Percentiles rank a stretch among this genome's conserved stretches.
Conservation (phyloP, 2,888 invertebrate species). For the Sussaba pulchella region DNA sequence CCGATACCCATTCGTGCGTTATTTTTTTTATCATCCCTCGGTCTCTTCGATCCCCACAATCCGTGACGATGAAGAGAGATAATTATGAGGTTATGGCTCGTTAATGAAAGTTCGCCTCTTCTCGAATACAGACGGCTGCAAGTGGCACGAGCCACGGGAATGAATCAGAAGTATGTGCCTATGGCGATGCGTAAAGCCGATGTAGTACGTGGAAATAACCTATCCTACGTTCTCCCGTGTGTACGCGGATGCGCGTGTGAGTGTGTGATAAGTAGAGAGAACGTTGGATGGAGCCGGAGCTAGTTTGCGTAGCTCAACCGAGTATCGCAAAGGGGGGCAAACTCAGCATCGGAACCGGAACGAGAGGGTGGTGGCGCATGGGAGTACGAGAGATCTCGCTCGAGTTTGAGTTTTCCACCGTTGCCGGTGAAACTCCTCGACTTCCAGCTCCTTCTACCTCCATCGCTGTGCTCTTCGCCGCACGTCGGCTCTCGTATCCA, state of each 20-base stretch:
- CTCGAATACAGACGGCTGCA: conserved; percentile 1
- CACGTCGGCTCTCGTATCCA: conserved; percentile 48
- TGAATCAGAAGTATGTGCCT: conserved; percentile 16
- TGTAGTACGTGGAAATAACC: conserved; percentile 44
- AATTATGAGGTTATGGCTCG: conserved; percentile 10
- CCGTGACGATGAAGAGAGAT: background rate
- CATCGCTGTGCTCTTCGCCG: conserved; percentile 48
- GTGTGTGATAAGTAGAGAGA: conserved; percentile 55
- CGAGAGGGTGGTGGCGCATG: conserved; percentile 1
- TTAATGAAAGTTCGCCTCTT: conserved; percentile 27
- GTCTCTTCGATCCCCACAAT: background rate
- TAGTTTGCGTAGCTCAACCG: conserved; percentile 60
- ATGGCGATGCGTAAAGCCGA: background rate
- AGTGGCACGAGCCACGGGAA: conserved; percentile 15
- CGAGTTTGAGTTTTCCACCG: conserved; percentile 47
- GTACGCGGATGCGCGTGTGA: background rate
- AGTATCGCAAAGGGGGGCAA: conserved; percentile 58
- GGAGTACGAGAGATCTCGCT: conserved; percentile 43
- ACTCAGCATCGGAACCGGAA: conserved; percentile 33
- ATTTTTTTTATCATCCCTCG: too few species aligned
- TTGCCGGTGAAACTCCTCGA: conserved; percentile 57
- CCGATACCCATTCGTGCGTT: too few species aligned
- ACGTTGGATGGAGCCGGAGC: conserved; percentile 45
- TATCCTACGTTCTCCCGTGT: conserved; percentile 5
- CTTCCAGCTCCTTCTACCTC: conserved; percentile 61